Base-by-base conservation (phyloP, 1,140 invertebrate species). In the Aphaenogaster ashmeadi region DNA sequence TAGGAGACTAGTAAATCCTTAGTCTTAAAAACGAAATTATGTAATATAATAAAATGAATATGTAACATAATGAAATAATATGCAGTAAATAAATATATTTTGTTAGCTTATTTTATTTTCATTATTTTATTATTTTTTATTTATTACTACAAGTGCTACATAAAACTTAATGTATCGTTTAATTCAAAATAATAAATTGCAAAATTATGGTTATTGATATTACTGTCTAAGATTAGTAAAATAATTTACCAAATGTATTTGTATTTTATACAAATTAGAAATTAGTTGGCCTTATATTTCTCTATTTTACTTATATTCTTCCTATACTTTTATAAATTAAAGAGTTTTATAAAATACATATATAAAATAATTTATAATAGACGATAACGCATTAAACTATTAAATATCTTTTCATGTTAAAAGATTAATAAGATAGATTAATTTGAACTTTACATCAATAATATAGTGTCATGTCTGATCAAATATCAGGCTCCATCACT, bases 191-290 rank as follows among this genome's bases (percentile, higher is more conserved):
- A 58, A 75, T 27, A 72, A 54, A 36, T 36, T 44, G 56, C 36
- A 56, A 56, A 56, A 15, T 21, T 27, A n/a, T 21, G 8, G 15
- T 36, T 75, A 15, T 50, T 71, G 1, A 27, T 71, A 33, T 47
- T 47, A 50, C 0, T 21, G 3, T 47, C 18, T 44, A 21, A 47
- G 21, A 8, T 47, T 27, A 52, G 0, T 8, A 41, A 60, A 41
- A 15, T 67, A 67, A 21, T 67, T 67, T 41, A 66, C 9, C 11
- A 38, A 74, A 27, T 36, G 13, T 77, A 58, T 33, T 77, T 38
- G 21, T 18, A 27, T 41, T 21, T 58, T 58, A 15, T 13, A 58
- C 18, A 38, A 21, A 21, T 58, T 41, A n/a, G 36, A 38, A 75
- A 56, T 38, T 21, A 13, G 41, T 38, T 38, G n/a, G 56, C 15